Percentiles rank a stretch among this genome's conserved stretches.
These are phyloP conservation scores for Choristoneura rosaceana DNA, from an alignment of 2,888 invertebrate genomes.

Conservation along the genomic window DNA sequence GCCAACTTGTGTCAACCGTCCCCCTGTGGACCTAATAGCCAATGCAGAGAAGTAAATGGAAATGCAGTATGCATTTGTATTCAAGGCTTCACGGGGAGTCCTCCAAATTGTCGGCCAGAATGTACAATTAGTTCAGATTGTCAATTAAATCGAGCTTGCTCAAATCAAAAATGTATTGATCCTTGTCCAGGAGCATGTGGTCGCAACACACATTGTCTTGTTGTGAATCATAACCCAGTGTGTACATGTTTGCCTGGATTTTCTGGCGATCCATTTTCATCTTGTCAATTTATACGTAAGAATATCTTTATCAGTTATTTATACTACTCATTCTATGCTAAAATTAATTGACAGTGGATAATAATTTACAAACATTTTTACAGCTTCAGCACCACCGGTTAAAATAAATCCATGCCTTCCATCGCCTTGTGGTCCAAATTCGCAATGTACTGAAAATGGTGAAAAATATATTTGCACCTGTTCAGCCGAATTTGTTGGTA, in stretches of 20 bases:
- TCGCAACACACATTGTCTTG: conserved; percentile 83
- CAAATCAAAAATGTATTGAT: conserved; percentile 90
- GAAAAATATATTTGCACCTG: conserved; percentile 88
- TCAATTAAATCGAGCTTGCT: conserved; percentile 88
- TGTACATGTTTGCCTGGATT: conserved; percentile 87
- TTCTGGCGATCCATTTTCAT: conserved; percentile 90
- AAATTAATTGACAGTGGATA: not conserved
- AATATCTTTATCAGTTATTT: conserved; percentile 43
- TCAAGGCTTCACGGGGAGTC: conserved; percentile 88
- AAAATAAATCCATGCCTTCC: conserved; percentile 86
- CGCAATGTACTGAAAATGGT: conserved; percentile 86
- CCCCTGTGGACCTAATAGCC: conserved; percentile 90
- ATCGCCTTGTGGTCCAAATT: conserved; percentile 89
- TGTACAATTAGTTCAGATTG: conserved; percentile 92
- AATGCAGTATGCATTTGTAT: conserved; percentile 91
- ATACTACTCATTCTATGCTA: not conserved
- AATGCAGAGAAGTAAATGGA: conserved; percentile 88
- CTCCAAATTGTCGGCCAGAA: conserved; percentile 92
- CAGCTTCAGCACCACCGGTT: conserved; percentile 66
- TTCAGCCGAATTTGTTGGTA: conserved; percentile 86
- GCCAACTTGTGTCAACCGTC: conserved; percentile 73
- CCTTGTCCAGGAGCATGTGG: conserved; percentile 92
- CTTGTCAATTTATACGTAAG: conserved; percentile 85
- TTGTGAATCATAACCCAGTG: conserved; percentile 88
- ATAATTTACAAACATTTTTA: conserved; percentile 43